These are phyloP conservation scores for Standfussiana lucernea DNA, from an alignment of 2,888 invertebrate genomes.

Conservation along the genomic window DNA sequence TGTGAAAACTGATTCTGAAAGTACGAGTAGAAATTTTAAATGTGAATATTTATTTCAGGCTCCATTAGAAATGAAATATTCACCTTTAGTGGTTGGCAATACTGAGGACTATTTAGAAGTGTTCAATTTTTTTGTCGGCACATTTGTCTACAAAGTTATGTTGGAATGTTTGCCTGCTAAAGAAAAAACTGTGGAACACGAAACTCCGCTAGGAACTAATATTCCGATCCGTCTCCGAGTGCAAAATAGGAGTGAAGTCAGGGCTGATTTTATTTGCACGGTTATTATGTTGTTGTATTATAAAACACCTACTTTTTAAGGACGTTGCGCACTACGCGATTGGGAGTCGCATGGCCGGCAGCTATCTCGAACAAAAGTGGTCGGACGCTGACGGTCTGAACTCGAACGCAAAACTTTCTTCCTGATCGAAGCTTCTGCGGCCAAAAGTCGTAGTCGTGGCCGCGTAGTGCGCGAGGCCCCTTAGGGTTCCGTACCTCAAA, in stretches of 20 bases:
- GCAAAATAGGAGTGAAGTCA: constrained; percentile 80
- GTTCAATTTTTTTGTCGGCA: constrained; percentile 79
- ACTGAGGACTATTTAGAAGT: constrained; percentile 79
- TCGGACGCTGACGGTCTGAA: background rate
- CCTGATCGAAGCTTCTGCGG: background rate
- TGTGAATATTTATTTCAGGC: constrained; percentile 74
- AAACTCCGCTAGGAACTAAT: constrained; percentile 78
- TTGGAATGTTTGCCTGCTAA: constrained; percentile 85
- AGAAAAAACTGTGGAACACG: constrained; percentile 80
- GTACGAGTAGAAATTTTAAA: background rate
- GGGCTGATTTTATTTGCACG: constrained; percentile 77
- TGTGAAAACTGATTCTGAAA: background rate
- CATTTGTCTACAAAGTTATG: constrained; percentile 80
- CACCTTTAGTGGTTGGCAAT: constrained; percentile 84
- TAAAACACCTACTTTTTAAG: background rate
- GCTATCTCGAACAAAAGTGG: too few relatives aligned
- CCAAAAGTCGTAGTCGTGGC: background rate
- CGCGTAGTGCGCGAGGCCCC: background rate
- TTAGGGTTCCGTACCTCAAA: background rate
- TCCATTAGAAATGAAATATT: constrained; percentile 78
- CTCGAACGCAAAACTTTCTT: background rate
- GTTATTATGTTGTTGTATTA: constrained; percentile 68
- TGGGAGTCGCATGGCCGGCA: background rate
- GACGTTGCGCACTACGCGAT: background rate
- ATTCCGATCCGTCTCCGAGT: constrained; percentile 82